These are phyloP conservation scores for Mionectes macconnelli DNA, from an alignment of 2,113 vertebrate species.

Conservation along the genomic window DNA sequence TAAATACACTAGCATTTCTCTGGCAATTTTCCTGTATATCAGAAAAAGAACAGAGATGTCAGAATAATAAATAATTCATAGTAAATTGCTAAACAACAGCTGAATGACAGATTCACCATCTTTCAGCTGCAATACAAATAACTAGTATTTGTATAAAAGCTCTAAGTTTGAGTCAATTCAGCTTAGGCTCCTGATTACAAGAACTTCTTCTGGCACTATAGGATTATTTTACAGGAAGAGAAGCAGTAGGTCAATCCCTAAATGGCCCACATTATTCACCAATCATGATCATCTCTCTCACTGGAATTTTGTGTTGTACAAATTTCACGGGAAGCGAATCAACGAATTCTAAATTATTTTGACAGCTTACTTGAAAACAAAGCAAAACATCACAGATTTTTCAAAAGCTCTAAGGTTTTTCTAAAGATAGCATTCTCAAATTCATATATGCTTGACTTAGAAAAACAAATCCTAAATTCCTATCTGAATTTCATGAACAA, in stretches of 20 bases:
- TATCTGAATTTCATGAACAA: background rate
- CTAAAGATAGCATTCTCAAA: background rate
- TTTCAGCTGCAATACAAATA: constrained; percentile 41
- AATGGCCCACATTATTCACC: background rate
- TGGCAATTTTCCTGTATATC: constrained; percentile 41
- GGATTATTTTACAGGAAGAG: background rate
- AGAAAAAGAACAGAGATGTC: constrained; percentile 43
- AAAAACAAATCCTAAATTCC: constrained; percentile 5
- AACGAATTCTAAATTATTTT: constrained; percentile 1
- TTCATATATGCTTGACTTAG: background rate
- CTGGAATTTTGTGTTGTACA: background rate
- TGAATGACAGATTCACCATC: constrained; percentile 40
- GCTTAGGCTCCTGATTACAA: background rate
- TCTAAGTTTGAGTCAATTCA: constrained; percentile 9
- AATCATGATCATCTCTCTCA: background rate
- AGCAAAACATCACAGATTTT: background rate
- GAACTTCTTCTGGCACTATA: background rate
- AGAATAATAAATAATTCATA: constrained; percentile 66
- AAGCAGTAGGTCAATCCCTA: background rate
- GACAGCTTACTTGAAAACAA: constrained; percentile 13
- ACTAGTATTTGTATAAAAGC: constrained; percentile 24
- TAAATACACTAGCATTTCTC: constrained; percentile 53
- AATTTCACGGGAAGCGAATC: background rate
- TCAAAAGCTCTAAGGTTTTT: background rate
- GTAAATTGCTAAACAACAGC: constrained; percentile 43